A percentile compares a stretch with the other conserved stretches of the same genome.
Evolutionary conservation across 2,797 vertebrate genomes (phyloP).

Genomic region (Cirrhinus molitorella): DNA sequence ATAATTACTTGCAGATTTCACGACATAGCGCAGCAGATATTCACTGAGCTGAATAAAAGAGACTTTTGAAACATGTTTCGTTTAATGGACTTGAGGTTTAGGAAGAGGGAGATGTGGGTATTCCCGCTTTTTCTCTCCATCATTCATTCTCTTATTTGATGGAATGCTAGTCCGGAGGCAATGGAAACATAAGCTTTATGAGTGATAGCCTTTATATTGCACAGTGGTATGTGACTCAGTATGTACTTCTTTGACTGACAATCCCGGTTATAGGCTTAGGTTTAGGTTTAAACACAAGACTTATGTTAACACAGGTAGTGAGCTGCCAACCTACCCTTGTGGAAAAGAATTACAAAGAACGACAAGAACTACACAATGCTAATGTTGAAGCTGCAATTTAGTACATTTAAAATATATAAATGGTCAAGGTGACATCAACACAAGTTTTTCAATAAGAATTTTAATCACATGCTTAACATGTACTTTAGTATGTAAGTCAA

Average conservation of each 20-base stretch:
- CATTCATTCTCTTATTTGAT: slow-evolving; percentile 34
- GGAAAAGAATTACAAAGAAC: not conserved
- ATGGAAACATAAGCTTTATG: slow-evolving; percentile 30
- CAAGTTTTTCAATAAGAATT: no score
- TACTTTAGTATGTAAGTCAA: no score
- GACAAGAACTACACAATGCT: not conserved
- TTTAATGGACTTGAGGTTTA: slow-evolving; percentile 56
- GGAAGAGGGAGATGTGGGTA: slow-evolving; percentile 50
- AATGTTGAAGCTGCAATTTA: no score
- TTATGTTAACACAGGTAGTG: not conserved
- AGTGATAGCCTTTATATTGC: slow-evolving; percentile 9
- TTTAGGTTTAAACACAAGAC: not conserved
- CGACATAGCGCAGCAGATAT: slow-evolving; percentile 51
- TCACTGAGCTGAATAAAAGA: slow-evolving; percentile 61
- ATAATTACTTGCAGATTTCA: slow-evolving; percentile 67
- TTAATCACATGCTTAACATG: no score
- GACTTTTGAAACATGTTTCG: slow-evolving; percentile 51
- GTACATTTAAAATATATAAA: no score
- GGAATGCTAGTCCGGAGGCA: slow-evolving; percentile 38
- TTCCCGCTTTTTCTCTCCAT: slow-evolving; percentile 41
- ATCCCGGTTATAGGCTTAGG: not conserved
- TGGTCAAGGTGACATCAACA: no score
- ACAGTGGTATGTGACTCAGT: not conserved
- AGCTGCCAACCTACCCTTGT: not conserved
- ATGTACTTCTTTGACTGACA: not conserved